A percentile compares a stretch with the other conserved stretches of the same genome.
phyloP scores from a whole-genome alignment of 2,797 vertebrate genomes.

The Pseudochirops cupreus region DNA sequence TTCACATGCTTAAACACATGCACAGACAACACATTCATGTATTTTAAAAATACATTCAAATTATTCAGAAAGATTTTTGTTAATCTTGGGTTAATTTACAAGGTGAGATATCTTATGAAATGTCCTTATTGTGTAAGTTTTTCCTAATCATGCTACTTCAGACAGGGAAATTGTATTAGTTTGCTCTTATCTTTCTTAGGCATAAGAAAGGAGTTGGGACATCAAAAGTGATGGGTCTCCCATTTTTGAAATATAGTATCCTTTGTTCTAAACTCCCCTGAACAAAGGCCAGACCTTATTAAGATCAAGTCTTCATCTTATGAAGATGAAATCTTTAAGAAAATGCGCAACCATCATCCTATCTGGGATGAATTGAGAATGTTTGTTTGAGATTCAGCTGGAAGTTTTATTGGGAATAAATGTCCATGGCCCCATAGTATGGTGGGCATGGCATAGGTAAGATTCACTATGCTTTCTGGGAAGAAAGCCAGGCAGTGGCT shows the following conservation, averaged over 20 bases:
- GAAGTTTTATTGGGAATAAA: constrained; percentile 66
- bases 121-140: constrained; percentile 22
- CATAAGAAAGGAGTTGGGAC: constrained; percentile 70
- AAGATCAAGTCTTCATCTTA: constrained; percentile 70
- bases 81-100: constrained; percentile 19
- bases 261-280: constrained; percentile 67
- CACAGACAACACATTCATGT: not conserved
- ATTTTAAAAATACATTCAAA: constrained; percentile 52
- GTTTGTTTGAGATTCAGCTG: constrained; percentile 62
- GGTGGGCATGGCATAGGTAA: constrained; percentile 19
- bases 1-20: not conserved
- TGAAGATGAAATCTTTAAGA: constrained; percentile 75
- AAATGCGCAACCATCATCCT: constrained; percentile 67
- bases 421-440: constrained; percentile 36
- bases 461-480: constrained; percentile 39
- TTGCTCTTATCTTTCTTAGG: constrained; percentile 51
- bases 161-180: constrained; percentile 49
- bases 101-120: constrained; percentile 45
- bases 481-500: constrained; percentile 46
- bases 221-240: constrained; percentile 60
- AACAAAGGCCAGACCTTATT: constrained; percentile 67
- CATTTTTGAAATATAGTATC: constrained; percentile 64
- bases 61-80: constrained; percentile 37
- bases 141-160: constrained; percentile 65
- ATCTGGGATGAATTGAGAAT: constrained; percentile 49